Conservation (phyloP, 2,797 vertebrate species). For the Arctocebus calabarensis region DNA sequence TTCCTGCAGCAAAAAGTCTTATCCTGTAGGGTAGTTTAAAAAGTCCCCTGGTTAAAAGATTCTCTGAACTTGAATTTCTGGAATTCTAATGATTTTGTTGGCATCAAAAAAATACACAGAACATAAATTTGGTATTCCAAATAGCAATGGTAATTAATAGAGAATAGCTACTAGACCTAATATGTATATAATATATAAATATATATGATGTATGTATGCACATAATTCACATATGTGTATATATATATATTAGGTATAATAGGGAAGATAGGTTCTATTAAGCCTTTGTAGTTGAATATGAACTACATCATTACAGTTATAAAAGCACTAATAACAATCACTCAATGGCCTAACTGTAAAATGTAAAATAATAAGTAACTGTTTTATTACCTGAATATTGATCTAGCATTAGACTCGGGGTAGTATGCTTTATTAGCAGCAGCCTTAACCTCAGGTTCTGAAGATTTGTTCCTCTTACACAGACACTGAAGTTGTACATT, state of each 20-base stretch:
- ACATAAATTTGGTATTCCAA: constrained; percentile 57
- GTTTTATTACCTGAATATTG: constrained; percentile 79
- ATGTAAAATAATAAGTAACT: constrained; percentile 7
- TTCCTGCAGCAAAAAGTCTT: not conserved
- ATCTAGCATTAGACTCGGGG: constrained; percentile 71
- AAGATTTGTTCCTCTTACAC: constrained; percentile 48
- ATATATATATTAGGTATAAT: constrained; percentile 61
- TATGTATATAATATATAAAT: not conserved
- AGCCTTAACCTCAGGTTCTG: constrained; percentile 70
- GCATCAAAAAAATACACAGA: constrained; percentile 67
- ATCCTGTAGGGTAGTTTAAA: not conserved
- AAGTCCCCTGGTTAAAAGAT: not conserved
- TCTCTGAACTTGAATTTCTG: constrained; percentile 34
- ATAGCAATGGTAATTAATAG: constrained; percentile 62
- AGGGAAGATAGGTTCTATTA: constrained; percentile 32
- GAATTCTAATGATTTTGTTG: constrained; percentile 66
- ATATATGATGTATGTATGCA: too few species aligned
- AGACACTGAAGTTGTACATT: constrained; percentile 66
- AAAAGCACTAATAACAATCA: constrained; percentile 51
- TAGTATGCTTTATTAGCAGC: constrained; percentile 74
- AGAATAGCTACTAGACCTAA: constrained; percentile 53
- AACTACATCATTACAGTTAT: constrained; percentile 48
- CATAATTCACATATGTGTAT: not conserved
- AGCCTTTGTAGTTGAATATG: constrained; percentile 68
- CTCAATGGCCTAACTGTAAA: constrained; percentile 1